Conservation (phyloP, 2,113 vertebrate species). For the Crotalus helleri region DNA sequence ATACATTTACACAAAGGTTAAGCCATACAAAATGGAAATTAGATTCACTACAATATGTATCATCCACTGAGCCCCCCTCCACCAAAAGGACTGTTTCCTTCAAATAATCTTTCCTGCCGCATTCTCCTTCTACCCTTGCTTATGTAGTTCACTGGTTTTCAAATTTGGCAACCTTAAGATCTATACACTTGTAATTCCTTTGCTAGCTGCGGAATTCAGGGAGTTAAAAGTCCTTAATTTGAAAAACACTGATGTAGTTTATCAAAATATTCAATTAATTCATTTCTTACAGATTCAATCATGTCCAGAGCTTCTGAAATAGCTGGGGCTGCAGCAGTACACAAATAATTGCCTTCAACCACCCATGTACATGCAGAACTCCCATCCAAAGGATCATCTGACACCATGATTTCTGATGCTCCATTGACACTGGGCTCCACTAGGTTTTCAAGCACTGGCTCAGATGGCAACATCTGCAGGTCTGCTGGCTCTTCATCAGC, state of each 20-base stretch:
- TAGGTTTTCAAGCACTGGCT: constrained; percentile 39
- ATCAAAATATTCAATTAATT: neutral
- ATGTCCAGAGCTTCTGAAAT: constrained; percentile 90
- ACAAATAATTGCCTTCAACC: constrained; percentile 84
- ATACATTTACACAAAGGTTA: neutral
- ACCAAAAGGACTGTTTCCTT: neutral
- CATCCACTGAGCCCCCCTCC: neutral
- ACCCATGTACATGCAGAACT: constrained; percentile 80
- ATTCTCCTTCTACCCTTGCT: neutral
- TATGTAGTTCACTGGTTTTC: neutral
- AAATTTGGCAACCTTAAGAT: neutral
- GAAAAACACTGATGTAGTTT: neutral
- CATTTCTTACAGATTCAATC: constrained; percentile 84
- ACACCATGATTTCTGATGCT: constrained; percentile 35
- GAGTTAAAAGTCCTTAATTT: neutral
- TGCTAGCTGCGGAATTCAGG: neutral
- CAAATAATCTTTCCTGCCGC: neutral
- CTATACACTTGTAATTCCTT: neutral
- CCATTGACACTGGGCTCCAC: constrained; percentile 49
- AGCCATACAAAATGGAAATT: neutral
- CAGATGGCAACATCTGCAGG: constrained; percentile 24
- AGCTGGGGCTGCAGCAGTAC: constrained; percentile 72
- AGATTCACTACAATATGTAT: neutral
- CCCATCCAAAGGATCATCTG: constrained; percentile 55
- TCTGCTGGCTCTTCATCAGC: constrained; percentile 57